Evolutionary conservation across 1,140 invertebrate genomes (phyloP).

Genomic region (Leptopilina boulardi): DNA sequence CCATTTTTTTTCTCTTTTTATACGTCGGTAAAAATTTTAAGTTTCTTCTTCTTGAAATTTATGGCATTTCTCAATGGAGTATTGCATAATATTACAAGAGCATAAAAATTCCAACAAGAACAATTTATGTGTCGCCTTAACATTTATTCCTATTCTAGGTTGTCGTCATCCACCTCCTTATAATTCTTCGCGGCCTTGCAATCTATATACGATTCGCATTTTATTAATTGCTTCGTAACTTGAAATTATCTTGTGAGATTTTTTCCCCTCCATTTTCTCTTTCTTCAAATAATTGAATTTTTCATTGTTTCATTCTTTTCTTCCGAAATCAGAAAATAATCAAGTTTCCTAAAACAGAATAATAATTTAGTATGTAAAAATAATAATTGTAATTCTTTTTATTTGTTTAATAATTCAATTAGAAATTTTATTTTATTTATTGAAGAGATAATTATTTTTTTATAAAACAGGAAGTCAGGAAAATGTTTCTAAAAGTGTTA

Average conservation of each 20-base stretch:
- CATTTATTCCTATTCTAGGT: slow-evolving; percentile 14
- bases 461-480: background rate
- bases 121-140: slow-evolving; percentile 14
- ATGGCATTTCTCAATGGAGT: background rate
- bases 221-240: slow-evolving; percentile 17
- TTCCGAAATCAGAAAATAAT: background rate
- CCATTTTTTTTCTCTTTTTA: background rate
- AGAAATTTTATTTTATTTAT: no score
- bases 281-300: background rate
- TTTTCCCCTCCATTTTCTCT: background rate
- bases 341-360: background rate
- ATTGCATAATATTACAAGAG: background rate
- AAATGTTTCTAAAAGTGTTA: background rate
- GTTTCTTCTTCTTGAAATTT: background rate
- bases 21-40: background rate
- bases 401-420: no score
- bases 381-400: no score
- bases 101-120: slow-evolving; percentile 11
- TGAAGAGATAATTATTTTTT: background rate
- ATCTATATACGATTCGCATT: background rate
- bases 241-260: background rate
- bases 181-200: slow-evolving; percentile 17
- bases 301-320: no score
- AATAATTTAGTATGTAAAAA: background rate
- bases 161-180: background rate